phyloP scores from a whole-genome alignment of 2,888 invertebrate species.

The Lasiommata megera region DNA sequence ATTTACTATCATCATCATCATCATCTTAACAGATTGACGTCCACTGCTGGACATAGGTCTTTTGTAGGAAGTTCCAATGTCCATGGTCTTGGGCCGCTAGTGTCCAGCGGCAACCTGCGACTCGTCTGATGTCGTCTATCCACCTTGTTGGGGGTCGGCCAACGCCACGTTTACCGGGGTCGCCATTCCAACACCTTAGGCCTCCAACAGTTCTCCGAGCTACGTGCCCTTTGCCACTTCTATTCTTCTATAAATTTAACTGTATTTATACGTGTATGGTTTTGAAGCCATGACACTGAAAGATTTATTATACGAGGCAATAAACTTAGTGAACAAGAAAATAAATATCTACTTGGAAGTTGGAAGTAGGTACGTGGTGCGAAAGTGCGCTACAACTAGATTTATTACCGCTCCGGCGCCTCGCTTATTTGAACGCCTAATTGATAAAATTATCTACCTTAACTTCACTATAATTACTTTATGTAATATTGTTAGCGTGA shows the following conservation, averaged over 20 bases:
- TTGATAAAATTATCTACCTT: slow-evolving; percentile 42
- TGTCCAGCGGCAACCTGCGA: too few relatives aligned
- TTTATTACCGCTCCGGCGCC: slow-evolving; percentile 53
- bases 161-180: too few relatives aligned
- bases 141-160: too few relatives aligned
- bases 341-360: slow-evolving; percentile 28
- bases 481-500: neutral
- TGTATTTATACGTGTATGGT: neutral
- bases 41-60: too few relatives aligned
- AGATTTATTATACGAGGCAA: slow-evolving; percentile 25
- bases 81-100: too few relatives aligned
- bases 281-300: slow-evolving; percentile 8
- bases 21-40: too few relatives aligned
- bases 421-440: slow-evolving; percentile 40
- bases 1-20: too few relatives aligned
- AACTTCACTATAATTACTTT: slow-evolving; percentile 16
- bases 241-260: neutral
- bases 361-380: slow-evolving; percentile 18
- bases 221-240: too few relatives aligned
- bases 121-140: too few relatives aligned
- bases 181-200: too few relatives aligned
- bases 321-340: slow-evolving; percentile 26
- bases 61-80: too few relatives aligned
- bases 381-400: slow-evolving; percentile 39
- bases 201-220: too few relatives aligned